Evolutionary conservation across 1,140 invertebrate genomes (phyloP).

Genomic region (Acyrthosiphon pisum): DNA sequence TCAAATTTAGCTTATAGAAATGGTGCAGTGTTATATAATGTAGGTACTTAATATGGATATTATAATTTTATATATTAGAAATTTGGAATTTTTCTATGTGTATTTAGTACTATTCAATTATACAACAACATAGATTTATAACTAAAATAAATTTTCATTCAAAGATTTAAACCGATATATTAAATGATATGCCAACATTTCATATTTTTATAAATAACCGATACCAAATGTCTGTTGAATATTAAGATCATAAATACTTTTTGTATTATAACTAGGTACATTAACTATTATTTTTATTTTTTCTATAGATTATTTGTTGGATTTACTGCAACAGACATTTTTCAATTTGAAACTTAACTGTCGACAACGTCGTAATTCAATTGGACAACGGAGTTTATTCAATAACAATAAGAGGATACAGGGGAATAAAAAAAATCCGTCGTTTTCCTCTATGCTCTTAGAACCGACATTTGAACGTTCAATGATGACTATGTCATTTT

Average conservation of each 20-base stretch:
- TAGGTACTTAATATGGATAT: background rate
- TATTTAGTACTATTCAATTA: background rate
- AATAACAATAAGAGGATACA: background rate
- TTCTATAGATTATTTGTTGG: background rate
- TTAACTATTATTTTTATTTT: background rate
- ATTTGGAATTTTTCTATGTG: background rate
- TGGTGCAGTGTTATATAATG: background rate
- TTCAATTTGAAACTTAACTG: background rate
- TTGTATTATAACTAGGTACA: background rate
- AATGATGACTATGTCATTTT: constrained; percentile 50
- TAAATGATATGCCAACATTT: background rate
- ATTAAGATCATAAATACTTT: background rate
- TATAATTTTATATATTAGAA: background rate
- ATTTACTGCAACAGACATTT: background rate
- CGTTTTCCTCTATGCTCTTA: background rate
- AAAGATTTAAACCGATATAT: background rate
- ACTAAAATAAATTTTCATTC: background rate
- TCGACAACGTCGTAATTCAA: background rate
- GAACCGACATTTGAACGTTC: constrained; percentile 46
- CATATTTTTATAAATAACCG: background rate
- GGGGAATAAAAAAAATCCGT: background rate
- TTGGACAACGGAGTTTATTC: background rate
- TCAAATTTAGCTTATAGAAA: background rate
- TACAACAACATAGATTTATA: background rate
- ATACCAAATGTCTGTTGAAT: background rate